Base-by-base conservation (phyloP, 2,797 vertebrate genomes). In the Columba guinea region DNA sequence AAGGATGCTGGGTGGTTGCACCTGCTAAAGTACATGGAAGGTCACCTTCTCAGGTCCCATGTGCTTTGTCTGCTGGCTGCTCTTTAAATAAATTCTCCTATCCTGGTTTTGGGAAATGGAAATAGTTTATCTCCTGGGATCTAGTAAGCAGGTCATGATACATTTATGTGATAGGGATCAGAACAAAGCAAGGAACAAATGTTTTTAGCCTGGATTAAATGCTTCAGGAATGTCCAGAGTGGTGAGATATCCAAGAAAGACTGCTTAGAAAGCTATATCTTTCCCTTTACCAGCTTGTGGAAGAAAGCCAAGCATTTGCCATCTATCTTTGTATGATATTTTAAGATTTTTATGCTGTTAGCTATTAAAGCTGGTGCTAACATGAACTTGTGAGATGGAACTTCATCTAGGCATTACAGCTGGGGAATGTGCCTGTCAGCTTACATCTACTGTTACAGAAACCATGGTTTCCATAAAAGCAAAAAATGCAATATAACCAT, bases 111-210 rank as follows among this genome's bases (percentile, higher is more conserved):
- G 24, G 30, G 41, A 89, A 95, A 64, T 1, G 1, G 48, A 74
- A 93, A 78, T 23, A 30, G 10, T 37, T 74, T 78, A 32, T 44
- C 64, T 83, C 49, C 14, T 35, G 87, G 62, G 75, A 85, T 68
- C 8, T 51, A 68, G 27, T 48, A n/a, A 60, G 49, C 51, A 20
- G 56, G 26, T 92, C 32, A 30, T 75, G 30, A 59, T 87, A 90
- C 1, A 0, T 76, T 93, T 87, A 75, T 83, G 58, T 85, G 71
- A 68, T 27, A 87, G 17, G 35, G 44, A 89, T 87, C 52, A 89
- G 58, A 89, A 87, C 21, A 97, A 87, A 95, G 53, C 34, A 89
- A 89, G 83, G 53, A 92, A 74, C 49, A 79, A 81, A 76, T 20
- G 7, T 55, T 91, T 93, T 73, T 62, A 85, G 19, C 28, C 26